Evolutionary conservation across 2,888 invertebrate species (phyloP).

Genomic region (Lampropteryx suffumata): DNA sequence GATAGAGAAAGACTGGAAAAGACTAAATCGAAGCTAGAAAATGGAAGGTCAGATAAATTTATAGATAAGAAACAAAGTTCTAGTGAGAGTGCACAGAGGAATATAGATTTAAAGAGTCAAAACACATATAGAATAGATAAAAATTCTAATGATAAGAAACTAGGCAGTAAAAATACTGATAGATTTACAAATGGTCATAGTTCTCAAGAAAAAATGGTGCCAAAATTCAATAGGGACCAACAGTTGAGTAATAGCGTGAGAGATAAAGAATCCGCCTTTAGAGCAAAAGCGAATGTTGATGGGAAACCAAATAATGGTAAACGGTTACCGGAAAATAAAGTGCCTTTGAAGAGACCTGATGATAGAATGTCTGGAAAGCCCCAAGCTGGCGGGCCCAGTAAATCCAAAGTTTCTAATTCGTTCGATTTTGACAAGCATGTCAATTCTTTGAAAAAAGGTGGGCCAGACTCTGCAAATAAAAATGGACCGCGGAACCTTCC

Average conservation of each 20-base stretch:
- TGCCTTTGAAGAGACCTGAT: slow-evolving; percentile 50
- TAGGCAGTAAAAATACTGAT: slow-evolving; percentile 43
- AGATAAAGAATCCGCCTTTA: slow-evolving; percentile 48
- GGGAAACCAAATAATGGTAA: slow-evolving; percentile 41
- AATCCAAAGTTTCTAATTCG: slow-evolving; percentile 52
- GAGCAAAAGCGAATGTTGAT: slow-evolving; percentile 43
- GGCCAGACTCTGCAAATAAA: slow-evolving; percentile 24
- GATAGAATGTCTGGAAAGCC: slow-evolving; percentile 47
- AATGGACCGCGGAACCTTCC: slow-evolving; percentile 71
- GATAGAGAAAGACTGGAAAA: slow-evolving; percentile 70
- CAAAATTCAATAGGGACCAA: slow-evolving; percentile 54
- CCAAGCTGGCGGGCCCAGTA: slow-evolving; percentile 56
- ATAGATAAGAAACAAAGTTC: slow-evolving; percentile 57
- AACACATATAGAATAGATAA: slow-evolving; percentile 79
- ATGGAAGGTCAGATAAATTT: slow-evolving; percentile 45
- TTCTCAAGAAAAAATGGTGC: slow-evolving; percentile 57
- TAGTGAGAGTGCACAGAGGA: slow-evolving; percentile 61
- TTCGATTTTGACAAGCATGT: slow-evolving; percentile 78
- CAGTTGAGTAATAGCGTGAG: slow-evolving; percentile 45
- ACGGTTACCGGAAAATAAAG: slow-evolving; percentile 46
- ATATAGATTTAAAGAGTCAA: slow-evolving; percentile 73
- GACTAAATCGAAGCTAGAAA: slow-evolving; percentile 63
- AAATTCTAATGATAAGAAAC: slow-evolving; percentile 63
- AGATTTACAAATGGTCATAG: slow-evolving; percentile 53
- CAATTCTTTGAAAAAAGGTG: slow-evolving; percentile 54